Conservation (phyloP, 2,113 vertebrate species). For the Panthera tigris region DNA sequence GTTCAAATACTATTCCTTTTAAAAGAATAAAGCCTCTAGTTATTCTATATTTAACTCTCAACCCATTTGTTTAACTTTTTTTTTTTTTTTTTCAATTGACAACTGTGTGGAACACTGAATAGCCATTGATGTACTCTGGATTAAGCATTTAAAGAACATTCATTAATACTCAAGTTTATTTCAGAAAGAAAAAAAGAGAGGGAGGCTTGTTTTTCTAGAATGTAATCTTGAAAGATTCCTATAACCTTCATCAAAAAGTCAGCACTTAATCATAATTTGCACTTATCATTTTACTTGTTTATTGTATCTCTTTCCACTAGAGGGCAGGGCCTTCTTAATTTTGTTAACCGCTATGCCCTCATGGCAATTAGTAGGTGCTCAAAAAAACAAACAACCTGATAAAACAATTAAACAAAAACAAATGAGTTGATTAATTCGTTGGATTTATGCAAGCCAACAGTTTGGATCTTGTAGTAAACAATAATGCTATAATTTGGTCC, state of each 20-base stretch:
- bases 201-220: background rate
- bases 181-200: background rate
- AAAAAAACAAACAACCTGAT: background rate
- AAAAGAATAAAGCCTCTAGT: background rate
- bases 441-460: background rate
- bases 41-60: background rate
- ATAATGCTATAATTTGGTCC: background rate
- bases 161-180: background rate
- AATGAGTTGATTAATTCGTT: background rate
- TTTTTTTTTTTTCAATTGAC: background rate
- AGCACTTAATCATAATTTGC: background rate
- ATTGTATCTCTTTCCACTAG: constrained; percentile 60
- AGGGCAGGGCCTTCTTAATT: constrained; percentile 57
- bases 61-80: background rate
- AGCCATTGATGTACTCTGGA: background rate
- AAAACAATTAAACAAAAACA: background rate
- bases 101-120: background rate
- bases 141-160: background rate
- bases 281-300: background rate
- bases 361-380: constrained; percentile 69
- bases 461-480: background rate
- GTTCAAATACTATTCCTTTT: background rate
- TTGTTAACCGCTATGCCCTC: background rate
- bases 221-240: background rate
- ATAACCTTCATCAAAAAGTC: background rate